These are phyloP conservation scores for Mionectes macconnelli DNA, from an alignment of 2,113 vertebrate genomes.

Conservation along the genomic window DNA sequence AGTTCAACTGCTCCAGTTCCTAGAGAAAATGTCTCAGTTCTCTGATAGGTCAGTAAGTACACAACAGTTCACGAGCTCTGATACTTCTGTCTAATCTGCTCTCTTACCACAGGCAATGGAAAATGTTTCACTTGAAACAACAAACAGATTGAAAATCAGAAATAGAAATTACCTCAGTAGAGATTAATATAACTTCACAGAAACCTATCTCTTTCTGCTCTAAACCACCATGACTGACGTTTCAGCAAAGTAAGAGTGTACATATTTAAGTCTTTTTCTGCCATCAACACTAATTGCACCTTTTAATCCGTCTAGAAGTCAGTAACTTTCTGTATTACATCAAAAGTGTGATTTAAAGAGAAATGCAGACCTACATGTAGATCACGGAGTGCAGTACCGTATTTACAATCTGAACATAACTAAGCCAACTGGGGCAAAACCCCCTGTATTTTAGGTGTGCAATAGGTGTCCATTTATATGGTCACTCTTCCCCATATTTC, in stretches of 20 bases:
- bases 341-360: neutral
- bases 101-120: constrained; percentile 40
- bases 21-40: constrained; percentile 23
- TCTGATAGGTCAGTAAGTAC: neutral
- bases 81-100: constrained; percentile 48
- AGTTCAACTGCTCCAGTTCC: constrained; percentile 14
- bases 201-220: constrained; percentile 2
- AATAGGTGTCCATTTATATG: neutral
- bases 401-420: neutral
- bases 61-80: neutral
- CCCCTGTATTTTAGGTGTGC: neutral
- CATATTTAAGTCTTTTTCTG: neutral
- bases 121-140: constrained; percentile 61
- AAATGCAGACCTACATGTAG: neutral
- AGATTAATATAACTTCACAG: constrained; percentile 35
- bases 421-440: neutral
- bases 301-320: neutral
- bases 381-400: accelerated
- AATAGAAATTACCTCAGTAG: constrained; percentile 56
- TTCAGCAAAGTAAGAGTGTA: neutral
- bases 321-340: neutral
- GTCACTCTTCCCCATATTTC: neutral
- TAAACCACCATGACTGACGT: neutral
- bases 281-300: neutral
- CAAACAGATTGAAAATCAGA: constrained; percentile 53